A percentile compares a stretch with the other conserved stretches of the same genome.
Conservation (phyloP, 2,888 invertebrate species). For the Pyralis farinalis region DNA sequence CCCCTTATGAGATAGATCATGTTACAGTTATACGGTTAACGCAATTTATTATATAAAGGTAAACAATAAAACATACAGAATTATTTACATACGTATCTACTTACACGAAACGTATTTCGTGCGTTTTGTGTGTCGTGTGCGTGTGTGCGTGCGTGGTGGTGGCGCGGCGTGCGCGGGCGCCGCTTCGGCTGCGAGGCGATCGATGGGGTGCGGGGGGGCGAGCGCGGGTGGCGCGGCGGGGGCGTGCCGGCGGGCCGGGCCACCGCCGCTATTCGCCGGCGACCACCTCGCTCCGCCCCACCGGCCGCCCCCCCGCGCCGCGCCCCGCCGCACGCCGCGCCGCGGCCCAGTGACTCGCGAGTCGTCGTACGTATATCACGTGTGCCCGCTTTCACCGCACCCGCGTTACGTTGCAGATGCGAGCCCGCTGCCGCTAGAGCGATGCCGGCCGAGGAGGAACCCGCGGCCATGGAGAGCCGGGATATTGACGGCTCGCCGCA, state of each 20-base stretch:
- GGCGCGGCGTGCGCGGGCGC: slow-evolving; percentile 27
- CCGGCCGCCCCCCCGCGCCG: slow-evolving; percentile 37
- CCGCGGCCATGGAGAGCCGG: slow-evolving; percentile 68
- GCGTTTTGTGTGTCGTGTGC: background rate
- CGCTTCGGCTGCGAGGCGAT: slow-evolving; percentile 16
- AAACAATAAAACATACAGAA: too few species aligned
- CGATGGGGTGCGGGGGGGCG: slow-evolving; percentile 25
- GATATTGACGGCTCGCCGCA: slow-evolving; percentile 84
- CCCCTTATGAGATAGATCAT: too few species aligned
- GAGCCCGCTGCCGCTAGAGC: slow-evolving; percentile 50
- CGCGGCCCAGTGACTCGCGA: slow-evolving; percentile 63
- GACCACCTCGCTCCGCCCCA: slow-evolving; percentile 44
- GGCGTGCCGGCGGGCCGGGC: slow-evolving; percentile 38
- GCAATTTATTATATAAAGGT: too few species aligned
- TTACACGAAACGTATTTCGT: background rate
- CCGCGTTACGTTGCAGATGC: slow-evolving; percentile 68
- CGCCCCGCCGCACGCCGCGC: slow-evolving; percentile 27
- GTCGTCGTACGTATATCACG: slow-evolving; percentile 53
- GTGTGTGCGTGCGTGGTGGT: slow-evolving; percentile 15
- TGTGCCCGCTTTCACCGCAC: slow-evolving; percentile 39
- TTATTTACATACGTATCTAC: too few species aligned
- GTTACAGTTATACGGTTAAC: too few species aligned
- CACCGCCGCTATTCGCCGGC: slow-evolving; percentile 43
- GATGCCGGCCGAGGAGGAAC: slow-evolving; percentile 77
- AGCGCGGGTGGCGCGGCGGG: slow-evolving; percentile 26